These are phyloP conservation scores for Rhadinocentrus ornatus DNA, from an alignment of 2,797 vertebrate species.

Conservation along the genomic window DNA sequence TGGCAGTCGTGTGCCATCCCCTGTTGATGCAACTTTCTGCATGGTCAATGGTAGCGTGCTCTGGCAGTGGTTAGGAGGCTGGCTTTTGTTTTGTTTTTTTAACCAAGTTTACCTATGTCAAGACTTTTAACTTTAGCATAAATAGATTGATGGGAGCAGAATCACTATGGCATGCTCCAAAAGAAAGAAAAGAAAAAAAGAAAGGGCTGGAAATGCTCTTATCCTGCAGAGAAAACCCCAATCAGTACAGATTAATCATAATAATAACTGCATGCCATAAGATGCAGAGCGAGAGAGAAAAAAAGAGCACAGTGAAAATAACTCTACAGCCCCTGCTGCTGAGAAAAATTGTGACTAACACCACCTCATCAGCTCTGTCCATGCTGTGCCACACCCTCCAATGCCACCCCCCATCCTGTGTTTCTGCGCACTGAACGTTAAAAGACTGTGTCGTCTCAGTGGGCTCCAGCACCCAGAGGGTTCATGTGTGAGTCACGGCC, in stretches of 20 bases:
- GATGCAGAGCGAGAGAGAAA: neutral
- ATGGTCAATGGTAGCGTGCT: neutral
- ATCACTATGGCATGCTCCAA: constrained; percentile 12
- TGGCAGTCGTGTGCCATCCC: constrained; percentile 3
- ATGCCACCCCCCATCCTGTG: neutral
- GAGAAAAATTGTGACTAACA: constrained; percentile 30
- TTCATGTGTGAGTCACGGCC: constrained; percentile 72
- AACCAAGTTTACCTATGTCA: neutral
- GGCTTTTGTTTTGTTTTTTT: neutral
- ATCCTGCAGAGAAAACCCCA: constrained; percentile 15
- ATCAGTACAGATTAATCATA: constrained; percentile 11
- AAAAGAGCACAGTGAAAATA: constrained; percentile 10
- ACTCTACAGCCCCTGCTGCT: constrained; percentile 21
- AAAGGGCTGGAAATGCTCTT: constrained; percentile 14
- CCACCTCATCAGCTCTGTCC: constrained; percentile 18
- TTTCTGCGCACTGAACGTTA: constrained; percentile 43
- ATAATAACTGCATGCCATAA: constrained; percentile 14
- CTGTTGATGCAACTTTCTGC: neutral
- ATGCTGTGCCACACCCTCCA: constrained; percentile 1
- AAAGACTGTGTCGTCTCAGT: constrained; percentile 48
- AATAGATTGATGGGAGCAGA: constrained; percentile 1
- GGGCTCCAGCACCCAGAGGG: constrained; percentile 52
- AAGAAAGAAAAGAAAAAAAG: constrained; percentile 25
- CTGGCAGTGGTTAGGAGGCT: neutral
- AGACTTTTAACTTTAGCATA: neutral